These are phyloP conservation scores for Linhomoeus sp. DNA, from an alignment of 2,888 invertebrate genomes.

Conservation along the genomic window DNA sequence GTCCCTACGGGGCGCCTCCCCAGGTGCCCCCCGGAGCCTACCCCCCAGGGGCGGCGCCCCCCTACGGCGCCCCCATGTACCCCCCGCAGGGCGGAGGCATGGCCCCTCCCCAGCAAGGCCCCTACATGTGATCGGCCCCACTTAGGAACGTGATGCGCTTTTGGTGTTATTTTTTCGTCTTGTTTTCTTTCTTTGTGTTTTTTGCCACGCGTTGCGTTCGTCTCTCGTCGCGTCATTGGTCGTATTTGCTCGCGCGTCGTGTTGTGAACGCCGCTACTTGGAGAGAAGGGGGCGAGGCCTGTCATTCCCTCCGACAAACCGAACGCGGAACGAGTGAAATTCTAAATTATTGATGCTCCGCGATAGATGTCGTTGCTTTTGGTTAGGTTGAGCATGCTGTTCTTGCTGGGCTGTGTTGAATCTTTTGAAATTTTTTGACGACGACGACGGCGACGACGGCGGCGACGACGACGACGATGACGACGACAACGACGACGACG, in stretches of 20 bases:
- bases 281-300: no score
- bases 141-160: background rate
- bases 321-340: no score
- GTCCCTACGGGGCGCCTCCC: constrained; percentile 12
- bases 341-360: no score
- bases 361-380: background rate
- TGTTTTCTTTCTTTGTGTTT: background rate
- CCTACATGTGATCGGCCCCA: background rate
- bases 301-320: no score
- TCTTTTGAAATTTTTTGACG: background rate
- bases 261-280: no score
- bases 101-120: no score
- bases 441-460: background rate
- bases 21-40: constrained; percentile 8
- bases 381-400: background rate
- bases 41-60: constrained; percentile 1
- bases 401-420: background rate
- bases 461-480: background rate
- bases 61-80: background rate
- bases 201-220: background rate
- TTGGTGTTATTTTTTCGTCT: background rate
- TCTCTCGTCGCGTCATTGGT: background rate
- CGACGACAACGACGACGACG: background rate
- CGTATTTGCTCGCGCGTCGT: no score
- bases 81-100: background rate